Evolutionary conservation across 1,140 invertebrate genomes (phyloP).

Genomic region (Aphaenogaster floridana): DNA sequence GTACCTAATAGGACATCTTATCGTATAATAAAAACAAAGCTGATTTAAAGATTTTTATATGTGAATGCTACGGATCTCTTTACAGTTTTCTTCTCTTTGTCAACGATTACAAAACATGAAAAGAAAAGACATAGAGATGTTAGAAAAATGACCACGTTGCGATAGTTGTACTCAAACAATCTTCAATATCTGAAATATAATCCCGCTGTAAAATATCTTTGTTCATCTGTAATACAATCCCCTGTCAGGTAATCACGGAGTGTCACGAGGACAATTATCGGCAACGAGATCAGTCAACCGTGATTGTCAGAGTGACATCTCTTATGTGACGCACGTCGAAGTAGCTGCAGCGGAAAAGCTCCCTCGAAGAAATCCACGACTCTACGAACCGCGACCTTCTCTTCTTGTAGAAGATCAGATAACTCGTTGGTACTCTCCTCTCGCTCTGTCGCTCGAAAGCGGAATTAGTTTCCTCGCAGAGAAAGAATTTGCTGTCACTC

Average conservation of each 20-base stretch:
- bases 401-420: not conserved
- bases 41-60: not conserved
- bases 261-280: constrained; percentile 4
- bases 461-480: constrained; percentile 36
- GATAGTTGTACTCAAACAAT: not conserved
- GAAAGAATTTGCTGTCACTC: constrained; percentile 40
- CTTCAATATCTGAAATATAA: not conserved
- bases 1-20: not conserved
- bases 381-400: not conserved
- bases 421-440: constrained; percentile 20
- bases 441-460: constrained; percentile 11
- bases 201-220: not conserved
- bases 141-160: not conserved
- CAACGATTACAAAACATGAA: not conserved
- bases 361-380: not conserved
- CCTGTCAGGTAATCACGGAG: not conserved
- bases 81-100: not conserved
- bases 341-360: not conserved
- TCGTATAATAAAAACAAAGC: not conserved
- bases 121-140: not conserved
- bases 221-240: not conserved
- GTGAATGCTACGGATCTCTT: not conserved
- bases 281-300: not conserved
- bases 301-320: constrained; percentile 19
- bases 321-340: constrained; percentile 4